phyloP scores from a whole-genome alignment of 2,888 invertebrate species.

The Cylindroiulus punctatus region DNA sequence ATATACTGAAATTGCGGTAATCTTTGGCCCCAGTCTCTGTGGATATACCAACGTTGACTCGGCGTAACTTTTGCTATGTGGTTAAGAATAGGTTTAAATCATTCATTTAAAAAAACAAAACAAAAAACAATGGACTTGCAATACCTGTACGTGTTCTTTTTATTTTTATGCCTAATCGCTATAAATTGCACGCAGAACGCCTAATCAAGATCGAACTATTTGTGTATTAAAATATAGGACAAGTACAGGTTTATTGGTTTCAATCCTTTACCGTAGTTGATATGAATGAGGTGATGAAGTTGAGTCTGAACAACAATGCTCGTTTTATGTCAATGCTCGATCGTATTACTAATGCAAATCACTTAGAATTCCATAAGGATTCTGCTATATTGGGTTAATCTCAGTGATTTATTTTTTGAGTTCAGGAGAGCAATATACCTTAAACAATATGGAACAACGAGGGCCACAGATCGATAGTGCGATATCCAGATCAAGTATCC shows the following conservation, averaged over 20 bases:
- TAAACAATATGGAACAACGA: neutral
- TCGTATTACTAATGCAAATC: neutral
- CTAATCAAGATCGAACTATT: constrained; percentile 18
- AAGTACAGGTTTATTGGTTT: constrained; percentile 9
- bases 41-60: too few relatives aligned
- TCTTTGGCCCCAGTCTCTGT: too few relatives aligned
- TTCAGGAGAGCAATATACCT: constrained; percentile 7
- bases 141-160: neutral
- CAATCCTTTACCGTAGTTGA: neutral
- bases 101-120: too few relatives aligned
- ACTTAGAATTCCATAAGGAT: neutral
- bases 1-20: too few relatives aligned
- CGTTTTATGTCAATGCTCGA: neutral
- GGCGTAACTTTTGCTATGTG: too few relatives aligned
- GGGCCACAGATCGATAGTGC: neutral
- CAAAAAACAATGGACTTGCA: too few relatives aligned
- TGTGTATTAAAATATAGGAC: neutral
- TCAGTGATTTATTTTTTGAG: constrained; percentile 6
- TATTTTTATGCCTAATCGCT: neutral
- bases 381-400: neutral
- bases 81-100: too few relatives aligned
- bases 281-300: neutral
- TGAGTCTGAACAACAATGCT: neutral
- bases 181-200: neutral
- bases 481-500: constrained; percentile 9